Evolutionary conservation across 37 sponge, comb jelly and placozoan species (phyloP), one percentile per base, ranked within the genome.

Genomic region (Aphrocallistes beatrix): DNA sequence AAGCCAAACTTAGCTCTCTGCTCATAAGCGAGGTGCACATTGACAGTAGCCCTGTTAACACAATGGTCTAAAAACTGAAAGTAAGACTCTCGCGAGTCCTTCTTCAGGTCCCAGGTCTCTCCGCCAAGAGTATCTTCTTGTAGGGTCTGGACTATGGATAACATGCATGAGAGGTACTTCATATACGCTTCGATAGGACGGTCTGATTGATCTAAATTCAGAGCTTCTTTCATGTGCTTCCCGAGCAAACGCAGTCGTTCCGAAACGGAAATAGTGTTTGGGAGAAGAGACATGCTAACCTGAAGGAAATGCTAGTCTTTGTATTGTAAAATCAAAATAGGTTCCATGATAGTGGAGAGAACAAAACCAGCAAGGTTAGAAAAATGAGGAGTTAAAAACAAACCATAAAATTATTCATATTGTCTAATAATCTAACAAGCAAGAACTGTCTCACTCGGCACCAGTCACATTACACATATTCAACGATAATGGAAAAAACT

Each of bases 261-360:
- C 10, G 10, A 6, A 25, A 60, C n/a, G n/a, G 75, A 6, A 30
- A 19, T 30, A 60, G 25, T 28, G 3, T 28, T 60, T 3, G 75
- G 75, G 3, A 60, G 75, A 60, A 60, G 75, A 13, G 75, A 60
- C 75, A 60, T 60, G 75, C 75, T 60, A 60, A 60, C 3, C n/a
- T n/a, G n/a, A n/a, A n/a, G n/a, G n/a, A n/a, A n/a, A n/a, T n/a
- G n/a, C n/a, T n/a, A n/a, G n/a, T n/a, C n/a, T n/a, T n/a, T n/a
- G n/a, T n/a, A n/a, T n/a, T n/a, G n/a, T n/a, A n/a, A n/a, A n/a
- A n/a, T n/a, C n/a, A n/a, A n/a, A n/a, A n/a, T n/a, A n/a, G n/a
- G n/a, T n/a, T n/a, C n/a, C n/a, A n/a, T n/a, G n/a, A n/a, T n/a
- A n/a, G n/a, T n/a, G n/a, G n/a, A n/a, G n/a, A n/a, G n/a, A n/a